These are phyloP conservation scores for Ciconia stormi DNA, from an alignment of 2,113 vertebrate species.

Conservation along the genomic window DNA sequence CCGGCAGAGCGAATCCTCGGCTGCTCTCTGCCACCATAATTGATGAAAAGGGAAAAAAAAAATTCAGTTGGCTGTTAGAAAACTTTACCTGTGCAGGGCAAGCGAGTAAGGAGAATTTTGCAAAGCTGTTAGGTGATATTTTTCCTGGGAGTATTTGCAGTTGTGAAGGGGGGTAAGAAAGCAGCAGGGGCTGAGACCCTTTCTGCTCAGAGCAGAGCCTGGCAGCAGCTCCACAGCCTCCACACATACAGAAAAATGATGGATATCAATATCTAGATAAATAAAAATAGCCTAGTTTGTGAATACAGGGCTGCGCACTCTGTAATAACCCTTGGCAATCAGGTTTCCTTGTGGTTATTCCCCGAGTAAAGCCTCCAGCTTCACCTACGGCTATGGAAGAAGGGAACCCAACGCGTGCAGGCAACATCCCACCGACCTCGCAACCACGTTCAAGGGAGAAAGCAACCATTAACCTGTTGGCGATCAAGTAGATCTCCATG, in stretches of 20 bases:
- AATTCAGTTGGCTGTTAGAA: not conserved
- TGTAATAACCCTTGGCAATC: not conserved
- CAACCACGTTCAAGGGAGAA: not conserved
- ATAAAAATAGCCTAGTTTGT: not conserved
- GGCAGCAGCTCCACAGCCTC: not conserved
- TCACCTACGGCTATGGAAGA: not conserved
- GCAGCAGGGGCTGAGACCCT: not conserved
- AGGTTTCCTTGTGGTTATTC: not conserved
- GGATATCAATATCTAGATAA: not conserved
- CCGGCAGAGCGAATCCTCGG: accelerated
- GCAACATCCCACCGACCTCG: accelerated
- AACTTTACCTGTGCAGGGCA: not conserved
- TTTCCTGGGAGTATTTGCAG: not conserved
- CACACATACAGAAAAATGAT: accelerated
- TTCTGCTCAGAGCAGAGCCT: not conserved
- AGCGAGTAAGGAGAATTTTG: not conserved
- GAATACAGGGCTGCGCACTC: not conserved
- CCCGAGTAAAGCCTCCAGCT: not conserved
- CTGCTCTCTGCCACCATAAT: not conserved
- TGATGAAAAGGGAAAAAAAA: not conserved
- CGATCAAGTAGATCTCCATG: conserved; percentile 74
- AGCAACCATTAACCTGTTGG: conserved; percentile 76
- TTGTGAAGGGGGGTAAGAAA: not conserved
- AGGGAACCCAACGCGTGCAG: not conserved
- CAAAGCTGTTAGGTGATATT: not conserved